Evolutionary conservation across 2,113 vertebrate genomes (phyloP).

Genomic region (Ivindomyrus marchei): DNA sequence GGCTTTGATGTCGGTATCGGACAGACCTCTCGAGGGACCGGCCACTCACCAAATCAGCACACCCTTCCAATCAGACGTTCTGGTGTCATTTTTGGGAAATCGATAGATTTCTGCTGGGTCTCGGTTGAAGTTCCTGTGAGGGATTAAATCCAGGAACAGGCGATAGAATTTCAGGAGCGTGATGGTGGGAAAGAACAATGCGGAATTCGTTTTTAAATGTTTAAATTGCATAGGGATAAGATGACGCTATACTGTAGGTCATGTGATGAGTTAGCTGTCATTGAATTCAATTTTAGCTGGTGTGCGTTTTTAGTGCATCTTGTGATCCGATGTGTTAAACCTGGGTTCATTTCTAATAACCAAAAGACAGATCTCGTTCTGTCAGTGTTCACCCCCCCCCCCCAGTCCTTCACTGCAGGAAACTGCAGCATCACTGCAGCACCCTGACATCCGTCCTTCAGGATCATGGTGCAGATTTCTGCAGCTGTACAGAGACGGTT

Average conservation of each 20-base stretch:
- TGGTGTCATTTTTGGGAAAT: neutral
- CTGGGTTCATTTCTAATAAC: neutral
- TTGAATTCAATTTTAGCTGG: neutral
- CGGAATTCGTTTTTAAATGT: neutral
- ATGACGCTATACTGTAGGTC: neutral
- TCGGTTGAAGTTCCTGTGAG: neutral
- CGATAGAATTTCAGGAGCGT: neutral
- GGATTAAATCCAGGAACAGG: neutral
- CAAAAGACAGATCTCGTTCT: neutral
- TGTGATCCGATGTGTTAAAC: neutral
- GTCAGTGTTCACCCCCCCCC: neutral
- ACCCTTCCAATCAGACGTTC: neutral
- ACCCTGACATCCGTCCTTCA: neutral
- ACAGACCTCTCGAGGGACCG: neutral
- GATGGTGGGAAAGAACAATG: neutral
- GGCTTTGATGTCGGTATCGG: neutral
- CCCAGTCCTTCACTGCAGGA: neutral
- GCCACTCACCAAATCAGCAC: neutral
- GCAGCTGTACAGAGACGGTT: neutral
- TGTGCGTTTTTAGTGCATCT: neutral
- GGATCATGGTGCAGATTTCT: neutral
- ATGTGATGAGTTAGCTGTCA: neutral
- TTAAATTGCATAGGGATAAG: neutral
- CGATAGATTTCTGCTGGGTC: neutral
- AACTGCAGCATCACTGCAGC: neutral